Conservation (phyloP, 2,888 invertebrate species). For the Drosophila flavopinicola region DNA sequence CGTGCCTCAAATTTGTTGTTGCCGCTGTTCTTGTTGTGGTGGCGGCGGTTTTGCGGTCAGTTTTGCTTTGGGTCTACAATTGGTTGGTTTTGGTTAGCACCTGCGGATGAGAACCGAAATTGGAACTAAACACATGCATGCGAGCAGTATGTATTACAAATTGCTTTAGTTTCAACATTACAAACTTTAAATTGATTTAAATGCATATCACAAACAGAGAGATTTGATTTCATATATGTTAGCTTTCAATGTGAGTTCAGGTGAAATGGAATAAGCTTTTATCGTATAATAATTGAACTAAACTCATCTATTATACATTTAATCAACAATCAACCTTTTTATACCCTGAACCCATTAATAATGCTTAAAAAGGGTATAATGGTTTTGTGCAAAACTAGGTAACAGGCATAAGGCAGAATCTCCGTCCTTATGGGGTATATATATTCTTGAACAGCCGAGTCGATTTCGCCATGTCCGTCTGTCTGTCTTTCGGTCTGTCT, state of each 20-base stretch:
- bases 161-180: constrained; percentile 17
- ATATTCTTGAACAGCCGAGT: too few relatives aligned
- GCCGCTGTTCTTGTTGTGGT: constrained; percentile 22
- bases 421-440: too few relatives aligned
- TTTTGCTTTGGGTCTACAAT: constrained; percentile 26
- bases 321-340: too few relatives aligned
- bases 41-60: constrained; percentile 41
- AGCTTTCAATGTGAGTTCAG: neutral
- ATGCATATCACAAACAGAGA: constrained; percentile 1
- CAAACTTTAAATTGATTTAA: constrained; percentile 40
- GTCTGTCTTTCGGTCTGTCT: too few relatives aligned
- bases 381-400: too few relatives aligned
- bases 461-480: too few relatives aligned
- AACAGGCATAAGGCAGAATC: too few relatives aligned
- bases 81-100: constrained; percentile 30
- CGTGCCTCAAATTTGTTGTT: constrained; percentile 14
- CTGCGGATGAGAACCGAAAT: constrained; percentile 29
- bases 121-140: neutral
- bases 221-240: constrained; percentile 18
- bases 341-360: too few relatives aligned
- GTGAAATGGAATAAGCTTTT: too few relatives aligned
- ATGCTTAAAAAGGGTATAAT: too few relatives aligned
- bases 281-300: too few relatives aligned
- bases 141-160: constrained; percentile 23
- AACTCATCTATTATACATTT: too few relatives aligned